These are phyloP conservation scores for Scolopax rusticola DNA, from an alignment of 2,797 vertebrate species.

Conservation along the genomic window DNA sequence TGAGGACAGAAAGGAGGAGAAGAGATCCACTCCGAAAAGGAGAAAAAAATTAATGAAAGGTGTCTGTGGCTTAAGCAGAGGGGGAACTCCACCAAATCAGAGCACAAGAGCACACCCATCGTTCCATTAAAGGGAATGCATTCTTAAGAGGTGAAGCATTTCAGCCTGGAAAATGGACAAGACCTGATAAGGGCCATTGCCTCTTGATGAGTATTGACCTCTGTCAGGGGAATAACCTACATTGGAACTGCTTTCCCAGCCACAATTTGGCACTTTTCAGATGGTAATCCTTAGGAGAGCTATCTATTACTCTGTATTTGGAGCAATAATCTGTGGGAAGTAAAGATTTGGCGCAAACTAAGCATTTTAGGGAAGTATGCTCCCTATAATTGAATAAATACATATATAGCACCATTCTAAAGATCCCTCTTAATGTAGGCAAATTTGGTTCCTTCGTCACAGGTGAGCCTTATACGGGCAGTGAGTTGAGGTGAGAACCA, in stretches of 20 bases:
- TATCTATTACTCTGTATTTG: background rate
- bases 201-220: background rate
- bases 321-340: background rate
- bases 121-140: background rate
- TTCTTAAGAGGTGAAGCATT: constrained; percentile 40
- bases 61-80: background rate
- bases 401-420: background rate
- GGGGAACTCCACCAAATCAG: background rate
- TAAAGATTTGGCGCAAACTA: background rate
- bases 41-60: background rate
- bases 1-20: background rate
- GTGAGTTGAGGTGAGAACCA: background rate
- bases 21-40: background rate
- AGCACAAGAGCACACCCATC: constrained; percentile 8
- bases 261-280: background rate
- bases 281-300: background rate
- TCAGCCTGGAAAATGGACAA: background rate
- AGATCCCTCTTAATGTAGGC: background rate
- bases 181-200: background rate
- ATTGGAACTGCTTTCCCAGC: background rate
- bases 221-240: background rate
- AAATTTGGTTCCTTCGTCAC: background rate
- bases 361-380: background rate
- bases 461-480: background rate
- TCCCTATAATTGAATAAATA: background rate